phyloP scores from a whole-genome alignment of 2,113 vertebrate genomes.

The Natator depressus region DNA sequence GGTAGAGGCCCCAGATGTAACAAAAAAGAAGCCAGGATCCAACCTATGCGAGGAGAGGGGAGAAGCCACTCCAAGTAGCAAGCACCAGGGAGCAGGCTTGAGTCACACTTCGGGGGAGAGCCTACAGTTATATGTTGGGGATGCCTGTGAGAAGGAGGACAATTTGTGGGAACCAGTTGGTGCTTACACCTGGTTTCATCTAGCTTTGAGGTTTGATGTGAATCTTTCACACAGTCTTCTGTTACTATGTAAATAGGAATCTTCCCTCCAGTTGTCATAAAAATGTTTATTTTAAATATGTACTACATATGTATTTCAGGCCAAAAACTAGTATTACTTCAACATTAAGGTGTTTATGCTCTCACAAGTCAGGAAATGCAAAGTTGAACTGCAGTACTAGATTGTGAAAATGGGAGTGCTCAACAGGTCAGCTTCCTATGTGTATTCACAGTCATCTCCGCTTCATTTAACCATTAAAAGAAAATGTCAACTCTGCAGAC shows the following conservation, averaged over 20 bases:
- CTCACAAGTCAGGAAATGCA: not conserved
- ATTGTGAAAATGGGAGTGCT: not conserved
- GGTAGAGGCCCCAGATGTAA: not conserved
- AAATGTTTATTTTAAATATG: not conserved
- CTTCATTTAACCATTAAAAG: not conserved
- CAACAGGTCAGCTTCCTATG: not conserved
- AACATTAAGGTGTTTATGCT: not conserved
- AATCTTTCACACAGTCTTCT: not conserved
- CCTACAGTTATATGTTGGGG: not conserved
- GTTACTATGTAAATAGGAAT: not conserved
- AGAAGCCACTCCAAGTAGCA: not conserved
- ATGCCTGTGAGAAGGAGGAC: fast-evolving
- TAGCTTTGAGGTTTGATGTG: not conserved
- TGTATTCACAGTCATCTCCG: not conserved
- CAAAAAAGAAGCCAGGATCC: not conserved
- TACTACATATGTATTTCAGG: not conserved
- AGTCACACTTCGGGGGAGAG: not conserved
- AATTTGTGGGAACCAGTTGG: not conserved
- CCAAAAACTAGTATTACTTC: not conserved
- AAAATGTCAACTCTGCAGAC: not conserved
- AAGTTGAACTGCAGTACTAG: not conserved
- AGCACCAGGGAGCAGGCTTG: not conserved
- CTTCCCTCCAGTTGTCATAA: not conserved
- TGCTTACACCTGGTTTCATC: not conserved
- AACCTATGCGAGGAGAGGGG: not conserved